Conservation (phyloP, 2,113 vertebrate genomes). For the Heterochromis multidens region DNA sequence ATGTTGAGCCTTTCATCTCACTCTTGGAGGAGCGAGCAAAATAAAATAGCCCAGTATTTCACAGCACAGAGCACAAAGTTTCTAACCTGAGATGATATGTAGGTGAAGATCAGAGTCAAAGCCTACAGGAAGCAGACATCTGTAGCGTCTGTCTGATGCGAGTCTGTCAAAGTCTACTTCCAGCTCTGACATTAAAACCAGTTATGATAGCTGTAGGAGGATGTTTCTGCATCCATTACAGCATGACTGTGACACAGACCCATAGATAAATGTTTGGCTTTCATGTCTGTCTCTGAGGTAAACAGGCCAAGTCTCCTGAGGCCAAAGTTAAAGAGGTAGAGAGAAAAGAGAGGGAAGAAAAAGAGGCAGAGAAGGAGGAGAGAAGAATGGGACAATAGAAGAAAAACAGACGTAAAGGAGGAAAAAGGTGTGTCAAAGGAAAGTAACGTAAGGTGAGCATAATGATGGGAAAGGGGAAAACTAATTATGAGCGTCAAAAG, state of each 20-base stretch:
- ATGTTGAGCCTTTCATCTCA: neutral
- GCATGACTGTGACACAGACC: neutral
- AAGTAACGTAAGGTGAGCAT: neutral
- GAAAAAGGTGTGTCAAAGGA: neutral
- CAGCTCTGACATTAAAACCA: neutral
- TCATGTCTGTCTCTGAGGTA: slow-evolving; percentile 29
- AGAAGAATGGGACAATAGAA: neutral
- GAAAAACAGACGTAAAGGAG: neutral
- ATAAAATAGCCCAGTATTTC: accelerated
- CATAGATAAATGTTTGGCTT: slow-evolving; percentile 37
- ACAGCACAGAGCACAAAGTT: accelerated
- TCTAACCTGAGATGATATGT: neutral
- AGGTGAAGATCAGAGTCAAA: neutral
- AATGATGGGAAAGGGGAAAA: neutral
- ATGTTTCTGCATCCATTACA: neutral
- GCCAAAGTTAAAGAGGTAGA: neutral
- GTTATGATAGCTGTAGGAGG: neutral
- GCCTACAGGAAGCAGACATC: neutral
- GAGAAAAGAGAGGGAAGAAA: neutral
- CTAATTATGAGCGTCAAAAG: neutral
- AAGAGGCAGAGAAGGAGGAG: neutral
- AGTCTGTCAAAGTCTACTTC: neutral
- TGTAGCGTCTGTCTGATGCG: neutral
- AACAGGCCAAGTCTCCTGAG: neutral
- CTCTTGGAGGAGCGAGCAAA: neutral